Evolutionary conservation across 2,113 vertebrate species (phyloP).

Genomic region (Chionodraco myersi): DNA sequence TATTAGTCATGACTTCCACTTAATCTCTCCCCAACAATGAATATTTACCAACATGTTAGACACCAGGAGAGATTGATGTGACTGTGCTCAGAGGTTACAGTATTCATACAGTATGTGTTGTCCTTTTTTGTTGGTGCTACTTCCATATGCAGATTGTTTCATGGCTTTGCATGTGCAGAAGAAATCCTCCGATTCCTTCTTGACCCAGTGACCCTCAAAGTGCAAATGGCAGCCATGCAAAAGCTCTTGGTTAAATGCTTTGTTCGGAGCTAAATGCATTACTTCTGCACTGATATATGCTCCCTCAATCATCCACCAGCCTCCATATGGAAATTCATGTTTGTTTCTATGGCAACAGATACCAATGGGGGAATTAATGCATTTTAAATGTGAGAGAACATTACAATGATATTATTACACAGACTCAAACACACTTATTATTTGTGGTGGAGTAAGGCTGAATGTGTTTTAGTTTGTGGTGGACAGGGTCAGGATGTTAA

Average conservation of each 20-base stretch:
- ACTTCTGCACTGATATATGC: constrained; percentile 26
- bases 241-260: constrained; percentile 59
- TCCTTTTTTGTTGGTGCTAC: background rate
- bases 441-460: constrained; percentile 11
- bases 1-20: background rate
- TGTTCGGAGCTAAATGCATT: constrained; percentile 37
- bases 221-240: constrained; percentile 26
- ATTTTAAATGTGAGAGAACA: constrained; percentile 10
- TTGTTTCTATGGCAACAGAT: constrained; percentile 71
- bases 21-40: constrained; percentile 3
- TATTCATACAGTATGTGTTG: constrained; percentile 8
- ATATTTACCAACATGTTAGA: constrained; percentile 9
- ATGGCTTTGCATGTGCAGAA: constrained; percentile 31
- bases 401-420: background rate
- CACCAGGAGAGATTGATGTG: constrained; percentile 4
- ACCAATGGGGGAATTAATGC: constrained; percentile 25
- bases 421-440: background rate
- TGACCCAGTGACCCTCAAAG: constrained; percentile 19
- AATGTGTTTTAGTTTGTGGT: constrained; percentile 13
- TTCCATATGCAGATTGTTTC: constrained; percentile 29
- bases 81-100: constrained; percentile 8
- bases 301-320: constrained; percentile 27
- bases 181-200: constrained; percentile 22
- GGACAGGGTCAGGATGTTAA: constrained; percentile 11
- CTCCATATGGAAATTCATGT: constrained; percentile 45